Base-by-base conservation (phyloP, 2,113 vertebrate genomes). In the Motacilla alba region DNA sequence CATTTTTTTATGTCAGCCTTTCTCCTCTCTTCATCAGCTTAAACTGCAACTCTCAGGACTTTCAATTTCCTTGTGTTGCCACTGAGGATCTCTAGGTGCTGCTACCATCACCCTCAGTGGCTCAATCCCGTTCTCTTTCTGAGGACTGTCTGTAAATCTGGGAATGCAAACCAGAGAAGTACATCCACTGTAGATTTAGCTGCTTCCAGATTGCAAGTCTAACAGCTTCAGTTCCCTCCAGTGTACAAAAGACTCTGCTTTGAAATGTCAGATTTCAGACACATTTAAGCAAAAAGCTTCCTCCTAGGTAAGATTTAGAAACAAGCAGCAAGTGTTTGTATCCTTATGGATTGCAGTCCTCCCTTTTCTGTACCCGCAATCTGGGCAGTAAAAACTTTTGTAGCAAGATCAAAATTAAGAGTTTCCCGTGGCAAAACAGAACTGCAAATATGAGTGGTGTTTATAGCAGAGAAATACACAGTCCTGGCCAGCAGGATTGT, bases 181-280 rank as follows among this genome's bases (percentile, higher is more conserved):
- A 52, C 56, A 26, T 68, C 80, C 87, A 55, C 81, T 50, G 30
- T 66, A 76, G 87, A 93, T 72, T 55, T 92, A 88, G 63, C 92
- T 92, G 83, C 64, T 92, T 92, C 92, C 95, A 96, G 90, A 96
- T 94, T 96, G 91, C 47, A 83, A 77, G 91, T 96, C 91, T 96
- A 93, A 90, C 84, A 91, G 89, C 62, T 95, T 76, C 87, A 50
- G 49, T 74, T 91, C 74, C 62, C 50, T 94, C 70, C 92, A 66
- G 56, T 91, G 95, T 96, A 94, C 82, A 62, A 74, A 95, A 83
- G 63, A 63, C 55, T 91, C 14, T 82, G 27, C 78, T 83, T 83
- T 88, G 74, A 95, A 93, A 96, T 95, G 94, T 94, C 87, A 94
- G 23, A 62, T 85, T 95, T 85, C 94, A 77, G 67, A 69, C 4